These are phyloP conservation scores for Mercenaria mercenaria DNA, from an alignment of 1,140 invertebrate genomes.

Conservation along the genomic window DNA sequence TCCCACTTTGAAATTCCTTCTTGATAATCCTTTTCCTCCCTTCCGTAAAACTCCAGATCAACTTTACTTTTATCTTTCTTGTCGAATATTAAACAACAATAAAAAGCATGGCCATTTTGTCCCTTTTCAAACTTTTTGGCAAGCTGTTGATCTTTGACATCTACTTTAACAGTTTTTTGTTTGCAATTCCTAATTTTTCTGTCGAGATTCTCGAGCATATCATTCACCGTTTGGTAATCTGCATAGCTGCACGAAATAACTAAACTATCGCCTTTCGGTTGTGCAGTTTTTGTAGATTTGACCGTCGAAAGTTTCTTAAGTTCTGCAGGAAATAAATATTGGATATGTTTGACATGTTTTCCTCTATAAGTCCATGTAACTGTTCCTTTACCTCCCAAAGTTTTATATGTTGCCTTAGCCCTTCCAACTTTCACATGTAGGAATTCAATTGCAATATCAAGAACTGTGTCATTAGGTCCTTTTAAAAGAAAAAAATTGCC, in stretches of 20 bases:
- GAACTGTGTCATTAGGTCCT: neutral
- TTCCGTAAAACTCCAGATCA: neutral
- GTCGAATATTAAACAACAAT: neutral
- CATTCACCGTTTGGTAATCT: neutral
- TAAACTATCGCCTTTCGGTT: neutral
- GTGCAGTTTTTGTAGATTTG: neutral
- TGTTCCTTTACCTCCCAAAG: neutral
- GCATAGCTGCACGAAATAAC: neutral
- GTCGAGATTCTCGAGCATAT: neutral
- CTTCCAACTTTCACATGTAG: neutral
- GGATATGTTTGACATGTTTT: neutral
- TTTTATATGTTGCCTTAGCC: neutral
- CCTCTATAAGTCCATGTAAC: slow-evolving; percentile 11
- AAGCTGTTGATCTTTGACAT: neutral
- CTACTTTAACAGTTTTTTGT: neutral
- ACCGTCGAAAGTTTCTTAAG: neutral
- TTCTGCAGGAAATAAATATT: neutral
- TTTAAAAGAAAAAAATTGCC: neutral
- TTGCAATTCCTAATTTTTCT: neutral
- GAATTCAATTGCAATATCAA: neutral
- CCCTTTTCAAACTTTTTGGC: neutral
- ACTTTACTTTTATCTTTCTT: neutral
- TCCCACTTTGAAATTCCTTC: neutral
- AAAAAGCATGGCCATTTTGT: neutral
- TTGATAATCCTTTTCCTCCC: neutral